Base-by-base conservation (phyloP, 1,140 invertebrate species). In the Drosophila funebris region DNA sequence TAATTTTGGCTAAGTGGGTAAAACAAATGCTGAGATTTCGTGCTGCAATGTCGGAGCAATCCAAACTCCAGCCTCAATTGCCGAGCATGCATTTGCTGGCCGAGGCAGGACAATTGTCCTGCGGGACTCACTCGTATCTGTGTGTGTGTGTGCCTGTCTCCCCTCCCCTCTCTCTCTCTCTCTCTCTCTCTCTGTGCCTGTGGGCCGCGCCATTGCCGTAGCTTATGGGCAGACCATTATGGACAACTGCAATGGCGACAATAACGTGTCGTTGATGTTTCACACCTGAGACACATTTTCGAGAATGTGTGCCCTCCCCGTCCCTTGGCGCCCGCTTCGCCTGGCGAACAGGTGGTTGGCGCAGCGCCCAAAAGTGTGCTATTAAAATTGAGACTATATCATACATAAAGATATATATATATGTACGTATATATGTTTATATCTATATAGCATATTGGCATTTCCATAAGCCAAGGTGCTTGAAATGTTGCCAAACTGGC, bases 181-280 rank as follows among this genome's bases (percentile, higher is more conserved):
- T 20, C 18, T 46, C 22, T 18, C 20, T 22, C 13, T 22, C 16
- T 53, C 7, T 41, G 16, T 16, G 6, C 13, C 18, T 52, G 24
- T 31, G 46, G 16, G 48, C 29, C 46, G 20, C 16, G 29, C 66
- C 48, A 57, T 71, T 73, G 78, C 29, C 41, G 66, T 13, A 66
- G 81, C 81, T 84, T 87, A 81, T 74, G 82, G 77, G 56, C 68
- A 39, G 72, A 63, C 82, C 81, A 87, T 87, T 81, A 81, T 85
- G 81, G 78, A 81, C 78, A 85, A 87, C 81, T 85, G 81, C 82
- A 87, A 85, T 85, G 82, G 77, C 74, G 74, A 75, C 70, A 87
- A 87, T 85, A 81, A 77, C 77, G 74, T 78, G 73, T 57, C 82
- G 81, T 75, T 85, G 82, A 87, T 87, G 79, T 85, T 85, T 85